Base-by-base conservation (phyloP, 2,113 vertebrate species). In the Tyrannus savana region DNA sequence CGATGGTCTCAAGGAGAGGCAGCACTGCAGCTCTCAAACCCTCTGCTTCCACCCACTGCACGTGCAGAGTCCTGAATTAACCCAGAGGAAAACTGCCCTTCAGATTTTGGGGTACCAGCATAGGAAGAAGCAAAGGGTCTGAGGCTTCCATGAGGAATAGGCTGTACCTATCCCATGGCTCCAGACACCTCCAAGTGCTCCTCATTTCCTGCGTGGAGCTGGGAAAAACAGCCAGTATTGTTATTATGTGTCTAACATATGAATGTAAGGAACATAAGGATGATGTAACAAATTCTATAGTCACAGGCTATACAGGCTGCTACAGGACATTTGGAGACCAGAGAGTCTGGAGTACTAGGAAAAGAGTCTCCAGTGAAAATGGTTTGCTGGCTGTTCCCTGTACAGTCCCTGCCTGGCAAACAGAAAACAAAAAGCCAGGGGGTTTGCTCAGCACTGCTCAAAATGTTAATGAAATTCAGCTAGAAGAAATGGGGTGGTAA, bases 391-490 rank as follows among this genome's bases (percentile, higher is more conserved):
- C 59, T 47, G 2, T 49, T 41, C 19, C 55, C 62, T 55, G 5
- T 4, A 3, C 27, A 37, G 53, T n/a, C 58, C 30, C 27, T 39
- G n/a, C 7, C 56, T 89, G 44, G 59, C 35, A 84, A 80, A 66
- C 1, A 6, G 59, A 44, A 49, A 41, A 24, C 16, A 55, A 50
- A 72, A 68, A 53, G 18, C 59, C 0, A 0, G 28, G 47, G 1
- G 35, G 12, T 69, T 87, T 79, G 64, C 33, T 81, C 52, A 19
- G 12, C 67, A 44, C 21, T 63, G 39, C 47, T 47, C 47, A 68
- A 56, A 46, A 91, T 35, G 69, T 60, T 63, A 63, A 66, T 68
- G 56, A 71, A 81, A 91, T 39, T 17, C 33, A 89, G 28, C 39
- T 59, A 71, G 69, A 68, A 89, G 62, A 74, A 63, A 63, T 11